These are phyloP conservation scores for Cyclura pinguis DNA, from an alignment of 2,797 vertebrate species.

Conservation along the genomic window DNA sequence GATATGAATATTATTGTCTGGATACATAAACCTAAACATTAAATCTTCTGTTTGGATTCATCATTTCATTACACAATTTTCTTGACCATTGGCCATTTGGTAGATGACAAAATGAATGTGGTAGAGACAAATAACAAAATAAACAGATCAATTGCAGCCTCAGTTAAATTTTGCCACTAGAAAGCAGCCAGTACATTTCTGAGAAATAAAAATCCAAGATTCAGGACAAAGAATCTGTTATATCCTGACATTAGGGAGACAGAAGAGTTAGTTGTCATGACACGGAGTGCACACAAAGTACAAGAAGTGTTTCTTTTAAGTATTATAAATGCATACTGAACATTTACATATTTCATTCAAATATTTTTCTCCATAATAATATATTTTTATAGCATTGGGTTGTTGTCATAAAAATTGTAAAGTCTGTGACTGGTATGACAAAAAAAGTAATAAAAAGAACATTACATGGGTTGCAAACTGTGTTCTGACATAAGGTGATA, in stretches of 20 bases:
- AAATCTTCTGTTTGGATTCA: background rate
- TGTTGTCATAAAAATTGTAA: conserved; percentile 11
- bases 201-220: background rate
- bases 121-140: background rate
- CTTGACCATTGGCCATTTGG: background rate
- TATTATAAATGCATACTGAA: conserved; percentile 6
- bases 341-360: conserved; percentile 17
- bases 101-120: background rate
- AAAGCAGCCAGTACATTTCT: background rate
- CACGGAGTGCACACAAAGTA: background rate
- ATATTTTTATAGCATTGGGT: background rate
- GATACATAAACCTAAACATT: background rate
- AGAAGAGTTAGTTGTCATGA: background rate
- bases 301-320: background rate
- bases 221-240: background rate
- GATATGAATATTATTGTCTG: background rate
- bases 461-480: background rate
- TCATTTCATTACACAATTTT: background rate
- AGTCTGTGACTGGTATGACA: background rate
- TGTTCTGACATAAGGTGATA: background rate
- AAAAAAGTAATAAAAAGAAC: conserved; percentile 16
- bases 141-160: background rate
- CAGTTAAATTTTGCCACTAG: background rate
- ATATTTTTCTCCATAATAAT: background rate
- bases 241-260: background rate